These are phyloP conservation scores for Copsychus sechellarum DNA, from an alignment of 2,113 vertebrate genomes.

Conservation along the genomic window DNA sequence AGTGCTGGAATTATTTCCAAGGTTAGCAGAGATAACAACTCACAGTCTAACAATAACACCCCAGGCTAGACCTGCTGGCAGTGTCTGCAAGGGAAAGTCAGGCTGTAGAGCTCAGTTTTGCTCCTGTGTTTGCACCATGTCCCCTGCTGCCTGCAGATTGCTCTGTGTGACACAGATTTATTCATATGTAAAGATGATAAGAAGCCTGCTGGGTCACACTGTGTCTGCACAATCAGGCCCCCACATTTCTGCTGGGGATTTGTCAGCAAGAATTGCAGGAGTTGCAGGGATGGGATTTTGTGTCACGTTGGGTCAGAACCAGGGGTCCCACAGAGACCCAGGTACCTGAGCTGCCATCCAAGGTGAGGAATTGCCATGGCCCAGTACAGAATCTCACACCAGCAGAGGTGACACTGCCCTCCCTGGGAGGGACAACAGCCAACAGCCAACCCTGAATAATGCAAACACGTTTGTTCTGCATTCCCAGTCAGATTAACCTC, in stretches of 20 bases:
- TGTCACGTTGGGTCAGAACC: accelerated
- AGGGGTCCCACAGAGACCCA: neutral
- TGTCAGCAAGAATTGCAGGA: neutral
- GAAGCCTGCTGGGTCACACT: neutral
- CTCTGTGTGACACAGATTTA: neutral
- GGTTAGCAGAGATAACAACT: neutral
- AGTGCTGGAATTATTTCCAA: neutral
- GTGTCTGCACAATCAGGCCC: neutral
- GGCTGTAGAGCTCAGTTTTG: neutral
- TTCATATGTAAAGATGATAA: neutral
- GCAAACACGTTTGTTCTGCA: accelerated
- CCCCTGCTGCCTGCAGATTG: neutral
- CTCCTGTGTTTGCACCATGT: neutral
- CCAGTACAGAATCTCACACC: neutral
- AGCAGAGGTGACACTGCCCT: neutral
- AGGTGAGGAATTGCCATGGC: neutral
- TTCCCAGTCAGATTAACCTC: neutral
- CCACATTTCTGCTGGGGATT: neutral
- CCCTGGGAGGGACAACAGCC: neutral
- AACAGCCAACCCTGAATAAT: accelerated
- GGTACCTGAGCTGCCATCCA: neutral
- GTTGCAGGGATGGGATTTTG: neutral
- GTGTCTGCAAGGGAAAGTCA: neutral
- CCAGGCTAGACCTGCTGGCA: neutral
- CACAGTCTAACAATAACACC: neutral